A percentile compares a stretch with the other conserved stretches of the same genome.
phyloP scores from a whole-genome alignment of 2,113 vertebrate genomes.

The Aldabrachelys gigantea region DNA sequence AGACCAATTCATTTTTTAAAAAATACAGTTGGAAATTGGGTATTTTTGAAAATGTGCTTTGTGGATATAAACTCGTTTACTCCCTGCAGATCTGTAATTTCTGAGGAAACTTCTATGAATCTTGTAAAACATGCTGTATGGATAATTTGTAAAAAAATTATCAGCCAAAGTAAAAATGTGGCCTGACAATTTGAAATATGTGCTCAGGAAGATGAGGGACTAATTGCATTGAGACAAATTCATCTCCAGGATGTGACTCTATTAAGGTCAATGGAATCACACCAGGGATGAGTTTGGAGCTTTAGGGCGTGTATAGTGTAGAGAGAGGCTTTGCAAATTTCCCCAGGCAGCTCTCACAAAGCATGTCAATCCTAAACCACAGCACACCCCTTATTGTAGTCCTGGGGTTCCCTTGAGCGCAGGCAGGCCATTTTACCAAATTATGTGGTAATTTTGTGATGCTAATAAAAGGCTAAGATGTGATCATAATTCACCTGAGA shows the following conservation, averaged over 20 bases:
- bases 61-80: conserved; percentile 3
- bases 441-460: accelerated
- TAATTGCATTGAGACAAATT: not conserved
- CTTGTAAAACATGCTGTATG: not conserved
- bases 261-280: accelerated
- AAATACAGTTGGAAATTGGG: not conserved
- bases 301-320: accelerated
- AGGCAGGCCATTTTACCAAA: not conserved
- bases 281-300: accelerated
- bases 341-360: not conserved
- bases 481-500: accelerated
- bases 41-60: conserved; percentile 23
- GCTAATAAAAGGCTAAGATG: accelerated
- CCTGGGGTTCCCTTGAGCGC: accelerated
- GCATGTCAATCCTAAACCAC: accelerated
- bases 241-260: accelerated
- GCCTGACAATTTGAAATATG: accelerated
- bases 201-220: not conserved
- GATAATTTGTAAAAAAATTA: conserved; percentile 45
- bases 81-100: conserved; percentile 35
- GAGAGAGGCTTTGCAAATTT: not conserved
- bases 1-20: not conserved
- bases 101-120: conserved; percentile 10
- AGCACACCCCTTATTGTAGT: accelerated
- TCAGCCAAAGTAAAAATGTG: accelerated